Evolutionary conservation across 2,888 invertebrate genomes (phyloP).

Genomic region (Hylaea fasciaria): DNA sequence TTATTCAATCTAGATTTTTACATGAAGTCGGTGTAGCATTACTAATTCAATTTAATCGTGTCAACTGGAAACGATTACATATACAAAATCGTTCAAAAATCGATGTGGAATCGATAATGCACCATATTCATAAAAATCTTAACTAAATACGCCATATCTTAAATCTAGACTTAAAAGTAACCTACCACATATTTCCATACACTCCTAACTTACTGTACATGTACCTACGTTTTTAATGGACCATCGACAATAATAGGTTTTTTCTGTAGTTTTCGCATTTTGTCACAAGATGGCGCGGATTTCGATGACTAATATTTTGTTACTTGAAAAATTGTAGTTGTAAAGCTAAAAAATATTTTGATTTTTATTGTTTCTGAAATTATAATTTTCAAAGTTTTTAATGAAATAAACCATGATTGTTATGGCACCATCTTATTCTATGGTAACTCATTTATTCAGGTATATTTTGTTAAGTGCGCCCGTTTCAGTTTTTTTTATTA

Average conservation of each 20-base stretch:
- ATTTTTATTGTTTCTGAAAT: conserved; percentile 9
- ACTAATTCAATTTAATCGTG: conserved; percentile 31
- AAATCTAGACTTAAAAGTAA: conserved; percentile 42
- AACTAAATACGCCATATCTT: conserved; percentile 33
- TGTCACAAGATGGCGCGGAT: conserved; percentile 54
- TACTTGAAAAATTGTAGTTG: neutral
- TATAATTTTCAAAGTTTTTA: conserved; percentile 2
- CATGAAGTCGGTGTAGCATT: conserved; percentile 36
- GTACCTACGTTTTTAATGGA: conserved; percentile 46
- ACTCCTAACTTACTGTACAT: conserved; percentile 57
- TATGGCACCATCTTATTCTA: conserved; percentile 82
- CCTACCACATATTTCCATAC: conserved; percentile 50
- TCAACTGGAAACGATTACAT: conserved; percentile 32
- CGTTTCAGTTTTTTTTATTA: conserved; percentile 30
- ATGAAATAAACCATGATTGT: conserved; percentile 58
- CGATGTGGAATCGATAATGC: conserved; percentile 18
- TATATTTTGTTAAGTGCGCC: conserved; percentile 49
- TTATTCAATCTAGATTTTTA: conserved; percentile 34
- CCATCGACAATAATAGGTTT: conserved; percentile 50
- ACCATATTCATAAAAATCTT: conserved; percentile 38
- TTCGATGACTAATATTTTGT: neutral
- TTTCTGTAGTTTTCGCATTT: conserved; percentile 41
- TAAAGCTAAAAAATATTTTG: conserved; percentile 9
- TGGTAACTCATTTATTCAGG: conserved; percentile 78
- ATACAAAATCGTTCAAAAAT: conserved; percentile 18